phyloP scores from a whole-genome alignment of 2,113 vertebrate species.

The Cricetomys ansorgei region DNA sequence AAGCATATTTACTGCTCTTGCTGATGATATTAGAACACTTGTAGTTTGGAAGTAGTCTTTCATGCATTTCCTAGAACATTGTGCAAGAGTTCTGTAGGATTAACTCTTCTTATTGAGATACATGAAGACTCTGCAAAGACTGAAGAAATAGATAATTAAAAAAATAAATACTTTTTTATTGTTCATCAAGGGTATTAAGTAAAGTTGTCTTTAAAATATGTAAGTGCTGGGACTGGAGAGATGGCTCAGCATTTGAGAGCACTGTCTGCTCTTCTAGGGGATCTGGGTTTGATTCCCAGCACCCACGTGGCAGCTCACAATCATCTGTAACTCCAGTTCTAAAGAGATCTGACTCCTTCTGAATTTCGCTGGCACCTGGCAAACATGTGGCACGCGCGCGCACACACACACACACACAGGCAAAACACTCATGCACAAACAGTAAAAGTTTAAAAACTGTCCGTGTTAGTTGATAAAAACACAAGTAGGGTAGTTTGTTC shows the following conservation, averaged over 20 bases:
- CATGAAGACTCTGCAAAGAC: background rate
- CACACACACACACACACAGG: background rate
- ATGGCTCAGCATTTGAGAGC: background rate
- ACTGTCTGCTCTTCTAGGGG: background rate
- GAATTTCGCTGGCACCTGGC: background rate
- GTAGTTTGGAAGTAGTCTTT: constrained; percentile 37
- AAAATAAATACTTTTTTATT: background rate
- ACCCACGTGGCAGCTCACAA: background rate
- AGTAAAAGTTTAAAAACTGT: background rate
- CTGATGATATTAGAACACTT: constrained; percentile 7
- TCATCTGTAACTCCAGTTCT: background rate
- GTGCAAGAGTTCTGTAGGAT: background rate
- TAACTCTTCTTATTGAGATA: background rate
- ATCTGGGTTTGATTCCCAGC: background rate
- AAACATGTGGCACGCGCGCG: background rate
- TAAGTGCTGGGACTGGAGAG: background rate
- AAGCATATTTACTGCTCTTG: background rate
- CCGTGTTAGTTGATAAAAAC: background rate
- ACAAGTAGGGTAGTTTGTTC: background rate
- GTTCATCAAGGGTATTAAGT: background rate
- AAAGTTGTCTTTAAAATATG: background rate
- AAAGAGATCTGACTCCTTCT: background rate
- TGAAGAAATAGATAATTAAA: constrained; percentile 5
- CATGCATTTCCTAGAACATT: background rate
- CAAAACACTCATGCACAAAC: background rate